Base-by-base conservation (phyloP, 2,797 vertebrate genomes). In the Cirrhinus mrigala region DNA sequence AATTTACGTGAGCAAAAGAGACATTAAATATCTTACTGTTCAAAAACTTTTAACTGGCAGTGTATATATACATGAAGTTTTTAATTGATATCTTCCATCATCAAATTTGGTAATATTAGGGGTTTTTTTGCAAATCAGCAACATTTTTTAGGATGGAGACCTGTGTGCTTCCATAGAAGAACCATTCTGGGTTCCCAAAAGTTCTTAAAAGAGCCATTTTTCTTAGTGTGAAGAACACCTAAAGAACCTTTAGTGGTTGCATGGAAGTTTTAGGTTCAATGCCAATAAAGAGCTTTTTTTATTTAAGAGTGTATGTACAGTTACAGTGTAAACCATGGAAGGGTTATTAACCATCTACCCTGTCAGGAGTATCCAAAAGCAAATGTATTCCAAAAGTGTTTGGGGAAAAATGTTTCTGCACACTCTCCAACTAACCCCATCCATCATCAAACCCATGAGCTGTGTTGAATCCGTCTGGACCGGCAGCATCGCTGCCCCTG, bases 361-460 rank as follows among this genome's bases (percentile, higher is more conserved):
- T 81, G 79, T 37, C 46, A 64, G 24, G 27, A 52, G 8, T 20
- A 46, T 69, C 48, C 33, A 16, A 76, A 81, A 82, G 12, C 20
- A 40, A 76, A 78, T 37, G 24, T 68, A 52, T 73, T 79, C 24
- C 54, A 50, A 33, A 79, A 73, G 40, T 50, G 24, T 82, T 73
- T n/a, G 69, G 56, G 40, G 54, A 4, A 52, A 78, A 83, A 48
- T 37, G 27, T 56, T 79, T 60, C 40, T 46, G 58, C 60, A 79
- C 44, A 18, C 40, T 27, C 68, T 27, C 70, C 58, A 70, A 58
- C 80, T 60, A 60, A 86, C 77, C 29, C 56, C 80, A 88, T 84
- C 85, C n/a, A 84, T 83, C 85, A 77, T 54, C 76, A 76, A 52
- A 22, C 37, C 40, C 54, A 69, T 66, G 74, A 87, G 76, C 56